Percentiles rank a stretch among this genome's conserved stretches.
Conservation (phyloP, 2,113 vertebrate genomes). For the Grammomys surdaster region DNA sequence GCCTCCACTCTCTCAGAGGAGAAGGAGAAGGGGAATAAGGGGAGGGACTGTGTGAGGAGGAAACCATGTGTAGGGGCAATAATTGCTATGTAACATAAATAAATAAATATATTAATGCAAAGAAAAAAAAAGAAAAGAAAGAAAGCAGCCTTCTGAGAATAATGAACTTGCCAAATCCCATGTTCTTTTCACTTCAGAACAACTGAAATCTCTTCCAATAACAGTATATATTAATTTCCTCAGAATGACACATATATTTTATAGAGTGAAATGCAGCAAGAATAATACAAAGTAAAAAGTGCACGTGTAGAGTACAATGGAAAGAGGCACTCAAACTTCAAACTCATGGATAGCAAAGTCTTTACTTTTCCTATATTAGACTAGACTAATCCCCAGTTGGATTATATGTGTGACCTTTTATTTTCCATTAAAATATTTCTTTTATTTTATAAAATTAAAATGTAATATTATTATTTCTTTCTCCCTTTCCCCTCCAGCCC, state of each 20-base stretch:
- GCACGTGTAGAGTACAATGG: not conserved
- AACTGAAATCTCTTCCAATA: not conserved
- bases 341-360: not conserved
- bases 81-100: too few relatives aligned
- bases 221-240: not conserved
- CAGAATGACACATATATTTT: slow-evolving; percentile 21
- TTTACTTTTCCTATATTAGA: slow-evolving; percentile 9
- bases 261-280: not conserved
- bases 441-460: not conserved
- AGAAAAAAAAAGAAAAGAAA: not conserved
- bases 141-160: not conserved
- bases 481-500: not conserved
- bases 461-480: not conserved
- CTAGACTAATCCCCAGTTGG: not conserved
- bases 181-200: not conserved
- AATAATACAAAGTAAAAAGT: not conserved
- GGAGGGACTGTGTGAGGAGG: too few relatives aligned
- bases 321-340: not conserved
- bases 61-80: too few relatives aligned
- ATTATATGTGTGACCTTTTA: not conserved
- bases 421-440: not conserved
- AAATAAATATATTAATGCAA: too few relatives aligned
- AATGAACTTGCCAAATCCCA: not conserved
- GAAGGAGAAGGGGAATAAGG: too few relatives aligned
- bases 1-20: too few relatives aligned